Conservation (phyloP, 2,797 vertebrate species). For the Phalanger gymnotis region DNA sequence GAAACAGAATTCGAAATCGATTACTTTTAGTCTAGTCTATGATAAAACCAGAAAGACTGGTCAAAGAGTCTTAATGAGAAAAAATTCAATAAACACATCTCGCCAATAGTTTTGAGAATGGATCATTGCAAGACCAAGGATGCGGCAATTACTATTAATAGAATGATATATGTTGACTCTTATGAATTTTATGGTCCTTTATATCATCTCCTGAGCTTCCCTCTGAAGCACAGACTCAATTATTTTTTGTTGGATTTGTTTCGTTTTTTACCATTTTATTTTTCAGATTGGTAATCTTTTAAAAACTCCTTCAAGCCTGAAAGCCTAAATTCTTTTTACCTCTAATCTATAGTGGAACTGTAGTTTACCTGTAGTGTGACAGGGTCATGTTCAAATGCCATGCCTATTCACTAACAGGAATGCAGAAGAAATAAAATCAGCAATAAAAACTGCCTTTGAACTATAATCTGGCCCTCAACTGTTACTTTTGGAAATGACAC, state of each 20-base stretch:
- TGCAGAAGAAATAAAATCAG: conserved; percentile 58
- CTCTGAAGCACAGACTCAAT: conserved; percentile 19
- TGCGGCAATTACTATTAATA: background rate
- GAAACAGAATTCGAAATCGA: conserved; percentile 73
- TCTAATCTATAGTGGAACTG: background rate
- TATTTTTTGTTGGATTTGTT: conserved; percentile 23
- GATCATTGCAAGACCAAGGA: conserved; percentile 32
- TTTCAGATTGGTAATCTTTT: conserved; percentile 15
- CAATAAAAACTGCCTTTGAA: conserved; percentile 48
- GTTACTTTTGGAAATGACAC: conserved; percentile 59
- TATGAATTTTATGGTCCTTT: conserved; percentile 45
- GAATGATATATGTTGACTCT: background rate
- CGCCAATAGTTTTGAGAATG: conserved; percentile 50
- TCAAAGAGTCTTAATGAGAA: conserved; percentile 37
- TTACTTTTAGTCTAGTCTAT: conserved; percentile 64
- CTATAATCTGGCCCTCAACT: conserved; percentile 23
- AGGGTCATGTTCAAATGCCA: conserved; percentile 10
- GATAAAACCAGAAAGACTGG: conserved; percentile 49
- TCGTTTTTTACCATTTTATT: conserved; percentile 38
- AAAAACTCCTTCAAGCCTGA: background rate
- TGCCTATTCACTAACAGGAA: conserved; percentile 5
- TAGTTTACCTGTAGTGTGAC: conserved; percentile 11
- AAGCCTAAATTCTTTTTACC: conserved; percentile 8
- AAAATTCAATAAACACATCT: conserved; percentile 55
- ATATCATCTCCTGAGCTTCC: conserved; percentile 21